phyloP scores from a whole-genome alignment of 2,797 vertebrate species.

The Neoniphon sammara region DNA sequence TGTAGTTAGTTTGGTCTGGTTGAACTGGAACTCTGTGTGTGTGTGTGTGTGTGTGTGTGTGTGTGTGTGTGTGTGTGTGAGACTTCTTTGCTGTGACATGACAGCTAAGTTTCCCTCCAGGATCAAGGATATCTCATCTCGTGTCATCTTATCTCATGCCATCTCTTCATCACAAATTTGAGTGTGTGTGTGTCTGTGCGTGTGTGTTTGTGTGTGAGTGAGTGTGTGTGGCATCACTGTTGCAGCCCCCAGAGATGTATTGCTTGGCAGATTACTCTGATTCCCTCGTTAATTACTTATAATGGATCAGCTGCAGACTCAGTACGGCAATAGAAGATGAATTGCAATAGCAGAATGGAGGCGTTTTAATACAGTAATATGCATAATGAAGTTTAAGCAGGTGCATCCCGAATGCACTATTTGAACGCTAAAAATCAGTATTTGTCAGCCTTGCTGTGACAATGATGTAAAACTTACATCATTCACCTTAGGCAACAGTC shows the following conservation, averaged over 20 bases:
- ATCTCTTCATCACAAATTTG: neutral
- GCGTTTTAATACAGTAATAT: neutral
- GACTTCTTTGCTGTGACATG: no score
- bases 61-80: neutral
- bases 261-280: conserved; percentile 34
- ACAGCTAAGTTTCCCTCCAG: no score
- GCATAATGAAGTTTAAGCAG: conserved; percentile 6
- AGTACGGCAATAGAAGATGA: conserved; percentile 3
- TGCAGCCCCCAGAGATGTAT: conserved; percentile 4
- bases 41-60: neutral
- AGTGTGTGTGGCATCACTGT: conserved; percentile 5
- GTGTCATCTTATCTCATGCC: neutral
- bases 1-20: conserved; percentile 12
- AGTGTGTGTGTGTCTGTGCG: neutral
- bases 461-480: no score
- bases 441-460: no score
- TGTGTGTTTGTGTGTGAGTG: neutral
- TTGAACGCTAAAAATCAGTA: no score
- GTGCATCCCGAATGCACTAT: neutral
- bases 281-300: conserved; percentile 43
- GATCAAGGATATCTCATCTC: neutral
- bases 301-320: conserved; percentile 19
- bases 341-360: neutral
- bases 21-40: neutral
- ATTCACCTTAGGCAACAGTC: no score